phyloP scores from a whole-genome alignment of 2,113 vertebrate species.

The Calidris pygmaea region DNA sequence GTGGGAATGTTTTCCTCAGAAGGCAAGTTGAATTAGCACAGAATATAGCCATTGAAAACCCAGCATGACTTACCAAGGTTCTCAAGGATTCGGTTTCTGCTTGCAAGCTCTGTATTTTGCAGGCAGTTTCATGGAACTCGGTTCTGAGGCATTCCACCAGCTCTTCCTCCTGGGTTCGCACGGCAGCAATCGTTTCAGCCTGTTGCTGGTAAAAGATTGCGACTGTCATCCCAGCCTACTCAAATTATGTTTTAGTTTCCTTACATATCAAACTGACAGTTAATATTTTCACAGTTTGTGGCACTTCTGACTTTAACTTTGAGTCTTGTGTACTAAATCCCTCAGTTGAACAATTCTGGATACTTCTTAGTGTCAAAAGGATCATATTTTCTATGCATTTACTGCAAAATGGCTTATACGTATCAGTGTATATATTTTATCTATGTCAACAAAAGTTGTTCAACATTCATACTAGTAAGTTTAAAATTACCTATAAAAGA shows the following conservation, averaged over 20 bases:
- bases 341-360: background rate
- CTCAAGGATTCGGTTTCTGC: slow-evolving; percentile 90
- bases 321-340: background rate
- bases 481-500: background rate
- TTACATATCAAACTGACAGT: background rate
- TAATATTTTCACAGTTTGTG: background rate
- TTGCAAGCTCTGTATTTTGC: slow-evolving; percentile 91
- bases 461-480: background rate
- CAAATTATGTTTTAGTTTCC: background rate
- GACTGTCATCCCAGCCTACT: background rate
- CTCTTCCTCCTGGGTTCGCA: slow-evolving; percentile 84
- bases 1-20: background rate
- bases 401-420: background rate
- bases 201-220: slow-evolving; percentile 58
- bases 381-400: background rate
- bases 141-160: slow-evolving; percentile 82
- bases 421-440: background rate
- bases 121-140: slow-evolving; percentile 80
- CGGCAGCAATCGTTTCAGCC: slow-evolving; percentile 58
- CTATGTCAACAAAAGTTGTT: background rate
- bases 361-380: background rate
- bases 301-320: background rate
- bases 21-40: background rate
- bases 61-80: slow-evolving; percentile 80
- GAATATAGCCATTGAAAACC: background rate